Evolutionary conservation across 2,797 vertebrate species (phyloP).

Genomic region (Otus scops): DNA sequence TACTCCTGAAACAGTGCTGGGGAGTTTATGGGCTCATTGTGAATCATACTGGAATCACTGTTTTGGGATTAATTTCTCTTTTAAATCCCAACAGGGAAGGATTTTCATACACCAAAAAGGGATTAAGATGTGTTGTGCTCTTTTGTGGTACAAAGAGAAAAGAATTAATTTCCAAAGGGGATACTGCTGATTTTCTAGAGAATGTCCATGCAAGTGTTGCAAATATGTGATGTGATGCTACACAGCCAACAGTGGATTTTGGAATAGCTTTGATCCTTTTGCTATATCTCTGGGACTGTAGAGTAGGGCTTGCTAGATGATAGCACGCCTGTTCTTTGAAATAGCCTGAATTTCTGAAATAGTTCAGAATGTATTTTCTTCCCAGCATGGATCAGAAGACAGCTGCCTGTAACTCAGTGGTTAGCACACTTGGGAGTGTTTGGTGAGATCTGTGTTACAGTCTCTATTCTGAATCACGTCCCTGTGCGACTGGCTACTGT

Average conservation of each 20-base stretch:
- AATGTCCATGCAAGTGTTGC: neutral
- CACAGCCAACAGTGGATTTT: neutral
- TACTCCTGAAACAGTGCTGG: slow-evolving; percentile 14
- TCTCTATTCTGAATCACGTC: neutral
- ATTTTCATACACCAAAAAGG: neutral
- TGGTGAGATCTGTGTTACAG: neutral
- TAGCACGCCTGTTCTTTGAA: slow-evolving; percentile 23
- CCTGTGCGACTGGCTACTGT: neutral
- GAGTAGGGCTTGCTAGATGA: neutral
- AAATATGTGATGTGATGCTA: neutral
- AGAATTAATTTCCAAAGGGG: slow-evolving; percentile 6
- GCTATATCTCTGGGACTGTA: neutral
- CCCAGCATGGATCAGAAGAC: neutral
- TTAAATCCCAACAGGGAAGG: slow-evolving; percentile 15
- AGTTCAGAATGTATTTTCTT: slow-evolving; percentile 24
- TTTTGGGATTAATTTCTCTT: slow-evolving; percentile 35
- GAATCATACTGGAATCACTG: neutral
- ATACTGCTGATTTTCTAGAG: slow-evolving; percentile 8
- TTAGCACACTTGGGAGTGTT: neutral
- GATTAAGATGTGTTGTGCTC: neutral
- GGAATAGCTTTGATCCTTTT: slow-evolving; percentile 12
- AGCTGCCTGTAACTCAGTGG: neutral
- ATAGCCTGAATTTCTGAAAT: slow-evolving; percentile 8
- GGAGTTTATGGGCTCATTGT: neutral
- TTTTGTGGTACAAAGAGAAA: neutral